phyloP scores from a whole-genome alignment of 2,888 invertebrate species.

The Lissonota sp. region DNA sequence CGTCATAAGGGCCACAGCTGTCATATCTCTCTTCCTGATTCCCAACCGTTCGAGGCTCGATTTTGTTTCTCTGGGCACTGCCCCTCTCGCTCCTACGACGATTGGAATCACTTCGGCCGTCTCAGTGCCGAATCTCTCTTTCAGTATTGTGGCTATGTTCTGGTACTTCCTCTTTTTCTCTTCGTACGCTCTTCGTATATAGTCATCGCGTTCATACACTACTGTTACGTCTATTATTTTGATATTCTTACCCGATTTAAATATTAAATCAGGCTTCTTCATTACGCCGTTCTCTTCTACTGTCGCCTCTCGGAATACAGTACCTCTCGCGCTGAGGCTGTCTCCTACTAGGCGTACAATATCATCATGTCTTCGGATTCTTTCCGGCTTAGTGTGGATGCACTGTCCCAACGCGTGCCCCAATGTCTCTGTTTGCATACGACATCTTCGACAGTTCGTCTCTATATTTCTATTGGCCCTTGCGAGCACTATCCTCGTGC shows the following conservation, averaged over 20 bases:
- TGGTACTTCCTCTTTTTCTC: conserved; percentile 72
- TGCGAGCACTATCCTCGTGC: conserved; percentile 34
- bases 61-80: conserved; percentile 74
- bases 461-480: neutral
- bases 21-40: conserved; percentile 60
- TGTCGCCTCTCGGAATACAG: conserved; percentile 35
- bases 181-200: conserved; percentile 65
- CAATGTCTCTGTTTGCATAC: conserved; percentile 72
- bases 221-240: conserved; percentile 74
- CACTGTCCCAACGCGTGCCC: conserved; percentile 74
- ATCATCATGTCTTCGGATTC: conserved; percentile 57
- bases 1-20: conserved; percentile 73
- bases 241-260: conserved; percentile 68
- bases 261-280: conserved; percentile 75
- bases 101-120: conserved; percentile 7
- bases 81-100: conserved; percentile 76
- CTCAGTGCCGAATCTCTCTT: neutral
- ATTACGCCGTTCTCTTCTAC: conserved; percentile 55
- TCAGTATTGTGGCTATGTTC: conserved; percentile 40
- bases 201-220: conserved; percentile 64
- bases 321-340: no score
- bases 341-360: conserved; percentile 35
- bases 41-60: conserved; percentile 65
- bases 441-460: conserved; percentile 71
- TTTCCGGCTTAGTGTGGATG: conserved; percentile 42